phyloP scores from a whole-genome alignment of 92 coral and sea anemone species.

The Epizoanthus fatuus region DNA sequence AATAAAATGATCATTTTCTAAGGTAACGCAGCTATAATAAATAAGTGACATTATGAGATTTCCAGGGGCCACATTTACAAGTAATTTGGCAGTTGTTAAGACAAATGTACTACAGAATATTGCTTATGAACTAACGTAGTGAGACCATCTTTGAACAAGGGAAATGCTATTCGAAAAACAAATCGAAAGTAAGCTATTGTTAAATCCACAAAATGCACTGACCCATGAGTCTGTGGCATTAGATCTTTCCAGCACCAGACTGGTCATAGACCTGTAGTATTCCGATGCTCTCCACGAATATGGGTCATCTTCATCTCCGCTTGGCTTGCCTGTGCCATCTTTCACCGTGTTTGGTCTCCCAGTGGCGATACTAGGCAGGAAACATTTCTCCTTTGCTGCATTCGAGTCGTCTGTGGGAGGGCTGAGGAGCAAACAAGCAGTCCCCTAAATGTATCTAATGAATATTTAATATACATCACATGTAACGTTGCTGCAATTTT shows the following conservation, averaged over 20 bases:
- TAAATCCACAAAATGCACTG: constrained; percentile 1
- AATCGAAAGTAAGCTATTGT: too few relatives aligned
- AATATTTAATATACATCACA: too few relatives aligned
- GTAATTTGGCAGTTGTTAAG: too few relatives aligned
- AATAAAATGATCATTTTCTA: too few relatives aligned
- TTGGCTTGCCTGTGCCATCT: constrained; percentile 32
- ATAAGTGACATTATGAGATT: too few relatives aligned
- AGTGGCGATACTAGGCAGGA: constrained; percentile 66
- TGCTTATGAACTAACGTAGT: too few relatives aligned
- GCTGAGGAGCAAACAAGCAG: constrained; percentile 3
- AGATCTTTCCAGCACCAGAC: constrained; percentile 77
- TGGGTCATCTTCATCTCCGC: constrained; percentile 51
- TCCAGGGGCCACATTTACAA: too few relatives aligned
- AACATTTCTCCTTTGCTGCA: constrained; percentile 39
- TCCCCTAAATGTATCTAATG: neutral
- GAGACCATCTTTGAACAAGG: too few relatives aligned
- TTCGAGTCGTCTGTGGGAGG: neutral
- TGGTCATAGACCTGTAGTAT: constrained; percentile 79
- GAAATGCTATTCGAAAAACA: too few relatives aligned
- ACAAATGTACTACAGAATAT: too few relatives aligned
- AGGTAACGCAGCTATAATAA: too few relatives aligned
- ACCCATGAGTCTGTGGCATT: constrained; percentile 79
- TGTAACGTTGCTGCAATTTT: neutral
- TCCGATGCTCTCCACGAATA: constrained; percentile 67
- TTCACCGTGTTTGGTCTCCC: constrained; percentile 4